These are phyloP conservation scores for Chaetodon auriga DNA, from an alignment of 2,113 vertebrate genomes.

Conservation along the genomic window DNA sequence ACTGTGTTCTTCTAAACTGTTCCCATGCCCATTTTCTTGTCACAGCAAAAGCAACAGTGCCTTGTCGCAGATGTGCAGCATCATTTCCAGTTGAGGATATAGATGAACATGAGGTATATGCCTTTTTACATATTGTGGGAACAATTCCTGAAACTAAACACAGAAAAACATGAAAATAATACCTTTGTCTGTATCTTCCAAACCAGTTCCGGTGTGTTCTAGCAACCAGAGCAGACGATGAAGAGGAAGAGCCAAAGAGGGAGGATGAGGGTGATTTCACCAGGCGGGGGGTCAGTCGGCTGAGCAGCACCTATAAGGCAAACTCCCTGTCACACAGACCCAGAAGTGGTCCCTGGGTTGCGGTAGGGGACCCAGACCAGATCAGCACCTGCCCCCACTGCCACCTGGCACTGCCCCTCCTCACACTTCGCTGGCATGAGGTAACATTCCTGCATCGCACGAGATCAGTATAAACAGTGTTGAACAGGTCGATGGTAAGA, in stretches of 20 bases:
- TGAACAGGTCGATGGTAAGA: neutral
- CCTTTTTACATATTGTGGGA: neutral
- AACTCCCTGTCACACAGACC: constrained; percentile 1
- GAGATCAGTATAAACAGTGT: neutral
- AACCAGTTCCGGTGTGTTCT: constrained; percentile 47
- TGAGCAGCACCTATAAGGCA: neutral
- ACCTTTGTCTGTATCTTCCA: neutral
- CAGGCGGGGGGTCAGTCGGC: neutral
- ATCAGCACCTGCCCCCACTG: constrained; percentile 79
- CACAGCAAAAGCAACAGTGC: constrained; percentile 16
- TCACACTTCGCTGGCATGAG: constrained; percentile 77
- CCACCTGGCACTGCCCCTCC: constrained; percentile 78
- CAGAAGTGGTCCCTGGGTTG: neutral
- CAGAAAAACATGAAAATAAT: neutral
- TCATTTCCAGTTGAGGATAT: constrained; percentile 49
- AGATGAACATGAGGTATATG: constrained; percentile 62
- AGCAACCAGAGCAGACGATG: fast-evolving
- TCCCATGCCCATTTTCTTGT: neutral
- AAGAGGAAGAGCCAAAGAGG: neutral
- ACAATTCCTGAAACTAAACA: neutral
- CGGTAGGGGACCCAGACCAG: constrained; percentile 39
- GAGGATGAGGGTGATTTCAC: neutral
- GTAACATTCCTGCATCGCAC: constrained; percentile 47
- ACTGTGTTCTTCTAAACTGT: too few relatives aligned
- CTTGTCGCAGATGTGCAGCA: constrained; percentile 8